A percentile compares a stretch with the other conserved stretches of the same genome.
Conservation (phyloP, 2,113 vertebrate genomes). For the Urocitellus parryii region DNA sequence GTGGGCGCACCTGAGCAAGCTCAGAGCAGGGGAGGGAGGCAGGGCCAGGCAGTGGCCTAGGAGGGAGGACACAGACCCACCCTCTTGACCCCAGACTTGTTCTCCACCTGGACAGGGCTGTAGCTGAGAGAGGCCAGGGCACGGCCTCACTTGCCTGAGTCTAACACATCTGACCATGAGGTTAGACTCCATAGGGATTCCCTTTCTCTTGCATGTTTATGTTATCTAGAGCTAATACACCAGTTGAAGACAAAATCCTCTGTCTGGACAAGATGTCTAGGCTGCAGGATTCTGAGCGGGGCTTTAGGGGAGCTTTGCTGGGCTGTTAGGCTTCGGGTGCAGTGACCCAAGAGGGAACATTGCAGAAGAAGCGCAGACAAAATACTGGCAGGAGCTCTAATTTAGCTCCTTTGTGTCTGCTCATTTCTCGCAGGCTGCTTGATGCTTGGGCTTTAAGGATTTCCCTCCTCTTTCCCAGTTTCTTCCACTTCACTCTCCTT, state of each 20-base stretch:
- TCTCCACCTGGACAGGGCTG: neutral
- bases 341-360: neutral
- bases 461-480: neutral
- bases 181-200: neutral
- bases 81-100: neutral
- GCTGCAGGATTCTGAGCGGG: neutral
- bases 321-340: neutral
- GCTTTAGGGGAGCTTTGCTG: neutral
- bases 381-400: neutral
- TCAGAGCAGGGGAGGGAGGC: neutral
- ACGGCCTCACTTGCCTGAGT: neutral
- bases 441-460: neutral
- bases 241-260: conserved; percentile 27
- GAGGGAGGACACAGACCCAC: neutral
- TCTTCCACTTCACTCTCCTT: neutral
- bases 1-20: neutral
- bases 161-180: neutral
- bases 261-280: neutral
- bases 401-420: neutral
- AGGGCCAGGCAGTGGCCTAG: neutral
- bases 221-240: neutral
- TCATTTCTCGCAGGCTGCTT: neutral
- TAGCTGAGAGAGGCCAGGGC: neutral
- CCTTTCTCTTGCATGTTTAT: neutral
- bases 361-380: neutral